These are phyloP conservation scores for Lamellibrachia luymesi DNA, from an alignment of 1,140 invertebrate species.

Conservation along the genomic window DNA sequence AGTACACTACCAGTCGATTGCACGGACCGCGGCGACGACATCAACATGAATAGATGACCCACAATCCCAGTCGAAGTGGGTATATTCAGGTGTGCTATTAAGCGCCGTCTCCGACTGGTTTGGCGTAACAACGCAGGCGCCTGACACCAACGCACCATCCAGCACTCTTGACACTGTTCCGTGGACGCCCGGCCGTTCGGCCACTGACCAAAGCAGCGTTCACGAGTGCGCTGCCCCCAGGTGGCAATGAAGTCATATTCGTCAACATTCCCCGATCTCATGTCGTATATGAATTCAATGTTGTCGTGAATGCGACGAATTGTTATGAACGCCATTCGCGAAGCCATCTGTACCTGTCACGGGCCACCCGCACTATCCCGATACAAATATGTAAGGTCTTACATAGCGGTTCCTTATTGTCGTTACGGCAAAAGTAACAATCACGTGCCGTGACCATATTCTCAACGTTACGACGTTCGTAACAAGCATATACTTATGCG, in stretches of 20 bases:
- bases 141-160: background rate
- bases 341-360: background rate
- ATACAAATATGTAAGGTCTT: background rate
- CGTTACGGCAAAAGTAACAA: background rate
- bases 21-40: background rate
- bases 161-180: background rate
- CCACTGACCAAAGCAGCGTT: background rate
- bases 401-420: background rate
- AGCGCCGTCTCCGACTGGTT: background rate
- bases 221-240: background rate
- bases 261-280: constrained; percentile 3
- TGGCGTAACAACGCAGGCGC: background rate
- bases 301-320: background rate
- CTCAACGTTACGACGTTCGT: background rate
- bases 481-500: background rate
- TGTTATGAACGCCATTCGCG: background rate
- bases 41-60: too few species aligned
- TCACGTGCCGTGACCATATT: too few species aligned
- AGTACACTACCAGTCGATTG: background rate
- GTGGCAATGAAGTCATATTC: background rate
- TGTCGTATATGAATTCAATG: background rate
- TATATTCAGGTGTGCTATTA: background rate
- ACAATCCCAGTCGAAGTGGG: background rate
- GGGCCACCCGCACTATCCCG: background rate
- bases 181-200: background rate